These are phyloP conservation scores for Spilogale gracilis DNA, from an alignment of 2,113 vertebrate species.

Conservation along the genomic window DNA sequence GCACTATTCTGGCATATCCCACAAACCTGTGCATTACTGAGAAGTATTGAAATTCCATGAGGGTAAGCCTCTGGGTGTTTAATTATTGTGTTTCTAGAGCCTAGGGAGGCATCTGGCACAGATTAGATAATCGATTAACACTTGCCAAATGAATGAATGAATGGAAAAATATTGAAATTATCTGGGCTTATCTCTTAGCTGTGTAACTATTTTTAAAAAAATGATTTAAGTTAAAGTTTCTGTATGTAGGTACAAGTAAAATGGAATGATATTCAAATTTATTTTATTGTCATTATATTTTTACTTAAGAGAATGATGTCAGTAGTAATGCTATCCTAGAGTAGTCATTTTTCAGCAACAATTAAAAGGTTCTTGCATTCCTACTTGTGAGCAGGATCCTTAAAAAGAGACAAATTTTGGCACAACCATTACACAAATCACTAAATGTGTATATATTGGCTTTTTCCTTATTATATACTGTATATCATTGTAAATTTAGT, in stretches of 20 bases:
- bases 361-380: not conserved
- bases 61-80: not conserved
- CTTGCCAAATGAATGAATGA: not conserved
- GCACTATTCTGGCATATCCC: not conserved
- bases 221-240: not conserved
- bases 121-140: not conserved
- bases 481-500: not conserved
- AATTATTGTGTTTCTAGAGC: not conserved
- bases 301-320: not conserved
- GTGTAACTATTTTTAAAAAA: not conserved
- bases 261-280: not conserved
- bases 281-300: not conserved
- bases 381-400: not conserved
- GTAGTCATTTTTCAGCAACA: not conserved
- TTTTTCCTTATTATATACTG: not conserved
- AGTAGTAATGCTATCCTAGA: not conserved
- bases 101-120: not conserved
- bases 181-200: not conserved
- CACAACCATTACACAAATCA: not conserved
- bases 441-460: not conserved
- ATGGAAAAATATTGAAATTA: not conserved
- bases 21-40: not conserved
- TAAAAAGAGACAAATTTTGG: slow-evolving; percentile 19
- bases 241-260: not conserved
- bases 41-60: not conserved